A percentile compares a stretch with the other conserved stretches of the same genome.
phyloP scores from a whole-genome alignment of 2,797 vertebrate species.

The Salarias fasciatus region DNA sequence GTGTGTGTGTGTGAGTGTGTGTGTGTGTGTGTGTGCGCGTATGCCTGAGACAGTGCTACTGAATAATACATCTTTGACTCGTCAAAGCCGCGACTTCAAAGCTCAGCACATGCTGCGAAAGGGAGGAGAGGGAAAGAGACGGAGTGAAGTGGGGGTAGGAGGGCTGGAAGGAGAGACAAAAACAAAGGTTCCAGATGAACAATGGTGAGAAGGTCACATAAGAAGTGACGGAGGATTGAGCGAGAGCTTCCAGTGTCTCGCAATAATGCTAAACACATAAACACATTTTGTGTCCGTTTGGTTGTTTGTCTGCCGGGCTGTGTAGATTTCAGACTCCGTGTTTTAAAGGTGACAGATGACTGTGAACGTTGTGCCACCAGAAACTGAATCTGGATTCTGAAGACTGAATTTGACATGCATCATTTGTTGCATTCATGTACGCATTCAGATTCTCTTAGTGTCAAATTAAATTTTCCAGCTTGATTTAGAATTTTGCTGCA shows the following conservation, averaged over 20 bases:
- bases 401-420: too few relatives aligned
- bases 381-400: too few relatives aligned
- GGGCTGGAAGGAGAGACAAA: conserved; percentile 54
- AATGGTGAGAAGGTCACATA: conserved; percentile 69
- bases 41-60: conserved; percentile 71
- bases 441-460: too few relatives aligned
- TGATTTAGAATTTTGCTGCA: too few relatives aligned
- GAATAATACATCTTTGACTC: conserved; percentile 86
- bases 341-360: background rate
- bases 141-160: conserved; percentile 42
- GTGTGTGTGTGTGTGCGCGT: conserved; percentile 35
- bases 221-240: conserved; percentile 52
- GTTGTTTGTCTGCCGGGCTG: conserved; percentile 29
- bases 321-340: conserved; percentile 15
- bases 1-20: conserved; percentile 20
- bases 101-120: conserved; percentile 70
- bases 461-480: too few relatives aligned
- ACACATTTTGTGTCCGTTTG: conserved; percentile 41
- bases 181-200: conserved; percentile 62
- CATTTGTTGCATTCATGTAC: too few relatives aligned
- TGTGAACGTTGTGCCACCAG: too few relatives aligned
- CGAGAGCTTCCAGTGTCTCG: conserved; percentile 47
- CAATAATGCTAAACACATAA: conserved; percentile 40
- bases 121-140: conserved; percentile 44
- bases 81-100: conserved; percentile 75